These are phyloP conservation scores for Caenorhabditis parvicauda DNA, from an alignment of 2,888 invertebrate species.

Conservation along the genomic window DNA sequence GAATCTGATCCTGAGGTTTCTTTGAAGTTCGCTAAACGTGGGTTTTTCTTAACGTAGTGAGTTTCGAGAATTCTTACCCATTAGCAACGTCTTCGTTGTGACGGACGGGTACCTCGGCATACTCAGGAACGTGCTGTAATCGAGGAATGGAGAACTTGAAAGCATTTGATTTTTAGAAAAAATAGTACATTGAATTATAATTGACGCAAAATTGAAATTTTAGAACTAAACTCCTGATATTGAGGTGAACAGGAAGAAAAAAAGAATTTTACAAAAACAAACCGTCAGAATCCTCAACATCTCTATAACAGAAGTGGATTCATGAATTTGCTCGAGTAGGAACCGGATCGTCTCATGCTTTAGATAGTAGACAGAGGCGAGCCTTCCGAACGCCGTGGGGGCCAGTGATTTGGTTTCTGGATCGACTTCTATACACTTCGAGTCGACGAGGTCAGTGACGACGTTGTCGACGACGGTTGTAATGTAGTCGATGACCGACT, in stretches of 20 bases:
- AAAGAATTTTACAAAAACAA: neutral
- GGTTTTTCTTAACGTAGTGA: neutral
- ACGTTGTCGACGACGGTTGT: slow-evolving; percentile 80
- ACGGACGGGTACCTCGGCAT: slow-evolving; percentile 87
- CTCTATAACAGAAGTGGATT: slow-evolving; percentile 73
- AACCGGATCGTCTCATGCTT: slow-evolving; percentile 85
- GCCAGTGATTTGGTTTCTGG: slow-evolving; percentile 71
- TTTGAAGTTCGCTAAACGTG: slow-evolving; percentile 25
- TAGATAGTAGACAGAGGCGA: slow-evolving; percentile 94
- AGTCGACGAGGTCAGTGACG: slow-evolving; percentile 73
- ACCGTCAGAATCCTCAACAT: slow-evolving; percentile 74
- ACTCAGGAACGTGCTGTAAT: slow-evolving; percentile 76
- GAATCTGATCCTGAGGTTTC: slow-evolving; percentile 59
- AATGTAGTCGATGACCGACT: slow-evolving; percentile 71
- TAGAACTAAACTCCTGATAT: slow-evolving; percentile 2
- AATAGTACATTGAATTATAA: no score
- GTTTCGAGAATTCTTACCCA: slow-evolving; percentile 69
- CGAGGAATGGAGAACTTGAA: neutral
- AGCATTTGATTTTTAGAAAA: neutral
- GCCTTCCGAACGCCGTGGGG: slow-evolving; percentile 81
- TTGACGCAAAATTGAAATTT: neutral
- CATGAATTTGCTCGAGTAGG: slow-evolving; percentile 74
- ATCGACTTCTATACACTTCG: slow-evolving; percentile 78
- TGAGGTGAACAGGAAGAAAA: slow-evolving; percentile 2
- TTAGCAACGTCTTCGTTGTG: slow-evolving; percentile 95